Evolutionary conservation across 1,140 invertebrate genomes (phyloP).

Genomic region (Brachionus koreanus): DNA sequence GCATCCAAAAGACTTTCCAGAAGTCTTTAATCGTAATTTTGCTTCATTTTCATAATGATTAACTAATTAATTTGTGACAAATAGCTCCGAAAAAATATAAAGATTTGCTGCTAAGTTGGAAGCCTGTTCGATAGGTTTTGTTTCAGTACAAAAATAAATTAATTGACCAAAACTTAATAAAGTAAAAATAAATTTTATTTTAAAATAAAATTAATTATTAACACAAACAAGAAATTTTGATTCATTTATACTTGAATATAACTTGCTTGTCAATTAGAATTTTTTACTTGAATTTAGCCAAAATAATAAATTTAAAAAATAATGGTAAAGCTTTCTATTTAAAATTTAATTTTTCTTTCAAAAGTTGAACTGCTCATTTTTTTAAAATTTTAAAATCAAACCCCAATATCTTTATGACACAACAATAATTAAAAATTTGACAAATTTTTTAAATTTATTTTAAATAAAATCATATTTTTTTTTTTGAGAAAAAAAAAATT

Average conservation of each 20-base stretch:
- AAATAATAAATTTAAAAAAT: too few species aligned
- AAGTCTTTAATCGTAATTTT: constrained; percentile 46
- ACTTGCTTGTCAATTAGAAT: too few species aligned
- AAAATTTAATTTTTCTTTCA: too few species aligned
- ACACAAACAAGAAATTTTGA: neutral
- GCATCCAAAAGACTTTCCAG: constrained; percentile 49
- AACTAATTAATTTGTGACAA: neutral
- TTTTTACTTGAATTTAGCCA: too few species aligned
- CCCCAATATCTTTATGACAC: too few species aligned
- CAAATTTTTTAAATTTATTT: too few species aligned
- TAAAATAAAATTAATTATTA: neutral
- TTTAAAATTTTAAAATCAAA: too few species aligned
- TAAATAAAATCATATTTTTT: too few species aligned
- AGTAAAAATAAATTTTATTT: neutral
- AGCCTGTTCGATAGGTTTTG: constrained; percentile 45
- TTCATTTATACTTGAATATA: neutral
- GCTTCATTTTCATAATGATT: neutral
- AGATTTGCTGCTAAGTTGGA: constrained; percentile 47
- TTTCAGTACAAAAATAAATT: neutral
- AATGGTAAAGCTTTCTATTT: too few species aligned
- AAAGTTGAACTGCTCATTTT: too few species aligned
- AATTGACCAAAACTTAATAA: constrained; percentile 4
- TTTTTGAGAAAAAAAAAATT: too few species aligned
- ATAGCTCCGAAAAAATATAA: constrained; percentile 48
- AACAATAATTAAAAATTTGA: too few species aligned